Evolutionary conservation across 2,113 vertebrate genomes (phyloP), one percentile per base, ranked within the genome.

Genomic region (Casuarius casuarius): DNA sequence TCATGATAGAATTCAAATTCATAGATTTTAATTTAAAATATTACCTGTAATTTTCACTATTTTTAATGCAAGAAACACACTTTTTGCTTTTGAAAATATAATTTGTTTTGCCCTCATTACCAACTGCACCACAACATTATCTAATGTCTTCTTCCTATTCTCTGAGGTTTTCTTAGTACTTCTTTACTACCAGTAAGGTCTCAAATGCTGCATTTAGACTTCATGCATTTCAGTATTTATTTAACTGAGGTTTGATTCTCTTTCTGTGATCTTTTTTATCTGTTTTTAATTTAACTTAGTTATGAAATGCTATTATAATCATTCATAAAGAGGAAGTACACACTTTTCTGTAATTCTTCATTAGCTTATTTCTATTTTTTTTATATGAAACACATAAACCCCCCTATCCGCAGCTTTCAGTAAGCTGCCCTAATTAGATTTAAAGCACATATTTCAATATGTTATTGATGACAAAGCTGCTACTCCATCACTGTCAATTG

Each of bases 401-500:
- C 3, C 13, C 7, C 19, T 92, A 26, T 46, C 66, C 48, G 3
- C 15, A 70, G 4, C 62, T 89, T 91, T 89, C 58, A 73, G 49
- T 62, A 79, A 96, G 16, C 33, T 82, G 12, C 9, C 23, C 5
- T 79, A 76, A 92, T 73, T 85, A 92, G 44, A 94, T 94, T 89
- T 82, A 89, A 94, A 92, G 9, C 22, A 73, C 16, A n/a, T 79
- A 82, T 91, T 81, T 96, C 62, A 89, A n/a, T 61, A 76, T 74
- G 9, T 33, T 94, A 72, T 90, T 2, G 1, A 58, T 33, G 87
- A 66, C 52, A 82, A 82, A 87, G 5, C 17, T 87, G 84, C 73
- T 77, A 82, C 40, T 82, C 44, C 40, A 71, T 80, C 80, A 77
- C 46, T 94, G 77, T 80, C 84, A 85, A 67, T 95, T 92, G 77